Evolutionary conservation across 2,113 vertebrate species (phyloP), one percentile per base, ranked within the genome.

Genomic region (Gambusia holbrooki): DNA sequence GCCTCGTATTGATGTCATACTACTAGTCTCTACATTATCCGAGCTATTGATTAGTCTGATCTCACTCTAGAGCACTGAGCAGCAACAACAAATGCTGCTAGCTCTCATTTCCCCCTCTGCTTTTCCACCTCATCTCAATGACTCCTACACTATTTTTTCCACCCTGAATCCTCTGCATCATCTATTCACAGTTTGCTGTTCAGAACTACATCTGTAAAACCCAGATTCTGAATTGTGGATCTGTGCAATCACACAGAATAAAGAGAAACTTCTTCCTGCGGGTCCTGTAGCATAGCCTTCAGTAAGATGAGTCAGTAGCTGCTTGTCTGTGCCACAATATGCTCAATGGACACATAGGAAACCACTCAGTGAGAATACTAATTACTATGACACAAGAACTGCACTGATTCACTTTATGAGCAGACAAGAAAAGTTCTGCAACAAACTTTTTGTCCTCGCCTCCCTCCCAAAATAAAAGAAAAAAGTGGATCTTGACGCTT

Each of bases 41-140:
- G 77, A 84, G 76, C 78, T 90, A 90, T 89, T 89, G 87, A 92
- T 74, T 92, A 86, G 75, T 92, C 93, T 86, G 71, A 92, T 81
- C 91, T 93, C 84, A 94, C 83, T 76, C 82, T 35, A 84, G 14
- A 80, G 86, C 17, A 11, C 66, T 66, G 84, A 48, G 81, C 70
- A 83, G 86, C 91, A 93, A 88, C 66, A 48, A 69, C 40, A 37
- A 87, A 70, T 4, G 3, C 30, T 35, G 66, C 37, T 13, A 84
- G 90, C 83, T 76, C 30, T 37, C 67, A 13, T 69, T 67, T 77
- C 13, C 77, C 58, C 69, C 17, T 71, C 19, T 64, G 29, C n/a
- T 78, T 30, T 77, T 25, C 69, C 48, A 1, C 67, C 62, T 74
- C 77, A 68, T 76, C 68, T 48, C 64, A 74, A 73, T 45, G 28